Base-by-base conservation (phyloP, 2,113 vertebrate species). In the Marmota flaviventris region DNA sequence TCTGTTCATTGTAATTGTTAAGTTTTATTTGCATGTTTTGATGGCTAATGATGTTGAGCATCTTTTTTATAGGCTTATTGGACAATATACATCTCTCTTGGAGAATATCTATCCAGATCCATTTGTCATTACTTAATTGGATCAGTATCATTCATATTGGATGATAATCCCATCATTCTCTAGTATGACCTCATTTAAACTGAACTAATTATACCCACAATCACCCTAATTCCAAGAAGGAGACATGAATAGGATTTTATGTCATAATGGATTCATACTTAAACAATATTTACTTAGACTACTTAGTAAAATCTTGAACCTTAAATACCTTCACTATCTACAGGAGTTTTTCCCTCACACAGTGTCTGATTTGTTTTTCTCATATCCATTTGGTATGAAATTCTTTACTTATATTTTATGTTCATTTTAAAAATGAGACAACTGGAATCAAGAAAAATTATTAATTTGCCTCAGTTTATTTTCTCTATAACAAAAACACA, bases 321-420 rank as follows among this genome's bases (percentile, higher is more conserved):
- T 53, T 42, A 25, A 53, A 25, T 34, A 56, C 8, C 39, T 10
- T 65, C 51, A 69, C 32, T 32, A 76, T 92, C 75, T 81, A 3
- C 39, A 77, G 77, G 27, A 12, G 1, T 39, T 25, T 39, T 25
- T 10, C n/a, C 20, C 6, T 14, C 9, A 13, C 1, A 91, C 14
- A 42, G 12, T 34, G n/a, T 79, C 22, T 91, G 37, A 65, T n/a
- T 94, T 86, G 20, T 63, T 67, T 89, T 78, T 78, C 61, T 95
- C 63, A 73, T 69, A 79, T 85, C 11, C 27, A 29, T 42, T 51
- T 78, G 27, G 6, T 75, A 2, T 29, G 4, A 75, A 9, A 72
- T 82, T 5, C 20, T 48, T 4, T 56, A 39, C 29, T 94, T 51
- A 32, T 4, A 37, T 53, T 93, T 92, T 61, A 81, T 70, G 14